These are phyloP conservation scores for Emydura subglobosa DNA, from an alignment of 2,113 vertebrate genomes.

Conservation along the genomic window DNA sequence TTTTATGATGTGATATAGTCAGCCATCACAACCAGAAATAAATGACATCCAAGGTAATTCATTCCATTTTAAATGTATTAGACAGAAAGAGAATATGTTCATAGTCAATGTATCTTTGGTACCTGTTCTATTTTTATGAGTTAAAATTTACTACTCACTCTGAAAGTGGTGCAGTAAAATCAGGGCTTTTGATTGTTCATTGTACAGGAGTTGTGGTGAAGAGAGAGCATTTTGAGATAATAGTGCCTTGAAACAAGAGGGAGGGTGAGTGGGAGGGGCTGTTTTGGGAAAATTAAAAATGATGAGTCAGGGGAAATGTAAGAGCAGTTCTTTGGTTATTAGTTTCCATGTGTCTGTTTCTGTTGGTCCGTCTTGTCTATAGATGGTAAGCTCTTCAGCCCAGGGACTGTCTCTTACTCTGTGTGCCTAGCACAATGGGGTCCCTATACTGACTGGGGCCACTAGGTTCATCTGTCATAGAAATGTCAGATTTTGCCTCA, in stretches of 20 bases:
- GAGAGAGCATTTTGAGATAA: fast-evolving
- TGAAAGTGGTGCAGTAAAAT: not conserved
- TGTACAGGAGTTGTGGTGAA: not conserved
- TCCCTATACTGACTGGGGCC: not conserved
- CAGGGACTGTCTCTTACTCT: not conserved
- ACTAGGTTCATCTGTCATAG: not conserved
- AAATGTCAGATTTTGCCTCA: not conserved
- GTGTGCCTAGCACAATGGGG: not conserved
- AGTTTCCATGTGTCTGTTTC: not conserved
- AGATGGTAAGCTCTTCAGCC: not conserved
- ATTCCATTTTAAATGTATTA: not conserved
- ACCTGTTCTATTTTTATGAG: not conserved
- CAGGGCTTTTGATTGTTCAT: not conserved
- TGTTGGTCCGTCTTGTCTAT: not conserved
- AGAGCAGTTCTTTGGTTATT: not conserved
- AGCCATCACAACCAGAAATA: not conserved
- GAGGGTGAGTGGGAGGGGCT: fast-evolving
- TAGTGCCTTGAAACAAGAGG: not conserved
- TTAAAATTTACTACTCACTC: not conserved
- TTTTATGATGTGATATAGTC: not conserved
- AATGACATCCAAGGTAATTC: not conserved
- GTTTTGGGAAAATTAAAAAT: not conserved
- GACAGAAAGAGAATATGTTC: not conserved
- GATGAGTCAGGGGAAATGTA: not conserved
- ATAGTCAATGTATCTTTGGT: not conserved